Evolutionary conservation across 1,140 invertebrate genomes (phyloP).

Genomic region (Ips nitidus): DNA sequence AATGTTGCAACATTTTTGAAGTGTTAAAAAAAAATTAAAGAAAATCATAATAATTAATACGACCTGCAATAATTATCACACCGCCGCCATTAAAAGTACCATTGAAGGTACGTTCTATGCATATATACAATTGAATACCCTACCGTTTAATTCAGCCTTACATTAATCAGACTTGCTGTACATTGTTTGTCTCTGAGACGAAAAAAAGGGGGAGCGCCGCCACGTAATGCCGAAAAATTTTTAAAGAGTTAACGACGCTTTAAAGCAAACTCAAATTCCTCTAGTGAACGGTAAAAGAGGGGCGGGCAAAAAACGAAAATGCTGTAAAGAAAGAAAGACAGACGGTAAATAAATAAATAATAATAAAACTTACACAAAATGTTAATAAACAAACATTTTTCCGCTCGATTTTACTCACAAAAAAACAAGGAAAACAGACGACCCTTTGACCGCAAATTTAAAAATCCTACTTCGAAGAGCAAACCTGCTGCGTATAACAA

Average conservation of each 20-base stretch:
- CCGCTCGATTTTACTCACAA: constrained; percentile 28
- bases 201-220: constrained; percentile 34
- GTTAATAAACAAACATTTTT: constrained; percentile 32
- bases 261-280: no score
- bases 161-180: constrained; percentile 50
- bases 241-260: not conserved
- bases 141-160: constrained; percentile 50
- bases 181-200: constrained; percentile 35
- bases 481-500: constrained; percentile 51
- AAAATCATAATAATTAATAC: no score
- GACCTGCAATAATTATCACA: constrained; percentile 25
- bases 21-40: no score
- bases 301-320: constrained; percentile 2
- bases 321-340: constrained; percentile 27
- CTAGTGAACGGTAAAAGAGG: not conserved
- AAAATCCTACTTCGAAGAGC: constrained; percentile 8
- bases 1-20: no score
- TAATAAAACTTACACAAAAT: constrained; percentile 25
- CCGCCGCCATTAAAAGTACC: constrained; percentile 43
- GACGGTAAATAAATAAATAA: constrained; percentile 36
- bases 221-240: not conserved
- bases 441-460: constrained; percentile 6
- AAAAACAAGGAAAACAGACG: constrained; percentile 9
- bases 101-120: constrained; percentile 41
- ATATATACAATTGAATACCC: constrained; percentile 45